Conservation (phyloP, 2,113 vertebrate species). For the Antechinus stuartii region DNA sequence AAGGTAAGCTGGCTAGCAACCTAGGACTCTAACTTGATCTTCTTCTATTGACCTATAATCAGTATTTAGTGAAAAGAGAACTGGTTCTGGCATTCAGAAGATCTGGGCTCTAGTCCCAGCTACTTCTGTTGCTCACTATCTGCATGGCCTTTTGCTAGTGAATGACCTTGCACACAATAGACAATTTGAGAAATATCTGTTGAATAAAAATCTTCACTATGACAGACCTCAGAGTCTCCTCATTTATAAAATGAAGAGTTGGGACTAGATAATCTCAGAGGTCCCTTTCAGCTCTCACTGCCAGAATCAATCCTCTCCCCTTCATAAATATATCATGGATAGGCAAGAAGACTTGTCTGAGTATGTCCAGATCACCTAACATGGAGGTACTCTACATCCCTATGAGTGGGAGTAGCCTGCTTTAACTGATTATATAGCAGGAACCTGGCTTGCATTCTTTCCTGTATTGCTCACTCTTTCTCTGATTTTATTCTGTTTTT, state of each 20-base stretch:
- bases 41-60: not conserved
- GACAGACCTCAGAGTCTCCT: not conserved
- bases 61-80: not conserved
- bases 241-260: not conserved
- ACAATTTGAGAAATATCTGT: not conserved
- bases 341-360: not conserved
- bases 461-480: not conserved
- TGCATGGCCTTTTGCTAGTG: not conserved
- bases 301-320: not conserved
- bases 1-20: not conserved
- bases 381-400: not conserved
- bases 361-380: not conserved
- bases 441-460: not conserved
- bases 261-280: not conserved
- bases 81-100: not conserved
- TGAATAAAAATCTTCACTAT: not conserved
- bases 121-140: not conserved
- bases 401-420: not conserved
- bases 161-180: not conserved
- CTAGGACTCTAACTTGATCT: not conserved
- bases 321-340: not conserved
- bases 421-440: not conserved
- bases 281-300: not conserved
- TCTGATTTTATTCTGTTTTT: not conserved
- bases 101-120: not conserved